phyloP scores from a whole-genome alignment of 1,140 invertebrate species.

The Delia radicum region DNA sequence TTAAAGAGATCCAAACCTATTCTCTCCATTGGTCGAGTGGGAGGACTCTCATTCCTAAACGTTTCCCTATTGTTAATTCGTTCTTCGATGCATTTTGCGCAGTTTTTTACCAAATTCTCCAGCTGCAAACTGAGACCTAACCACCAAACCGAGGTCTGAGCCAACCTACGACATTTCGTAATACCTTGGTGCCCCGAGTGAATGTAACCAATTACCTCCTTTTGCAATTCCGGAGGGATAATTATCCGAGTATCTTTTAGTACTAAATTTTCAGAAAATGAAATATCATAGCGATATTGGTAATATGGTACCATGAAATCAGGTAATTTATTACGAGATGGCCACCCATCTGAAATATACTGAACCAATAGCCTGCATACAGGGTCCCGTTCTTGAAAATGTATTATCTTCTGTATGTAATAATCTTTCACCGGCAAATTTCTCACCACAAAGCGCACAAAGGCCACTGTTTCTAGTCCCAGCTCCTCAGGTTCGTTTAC shows the following conservation, averaged over 20 bases:
- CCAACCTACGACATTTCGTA: constrained; percentile 33
- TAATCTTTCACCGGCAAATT: background rate
- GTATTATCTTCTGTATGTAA: background rate
- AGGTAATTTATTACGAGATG: background rate
- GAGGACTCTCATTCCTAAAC: constrained; percentile 26
- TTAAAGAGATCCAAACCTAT: constrained; percentile 41
- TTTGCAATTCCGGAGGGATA: constrained; percentile 28
- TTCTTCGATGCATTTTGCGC: background rate
- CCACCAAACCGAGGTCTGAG: constrained; percentile 36
- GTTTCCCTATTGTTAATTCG: too few relatives aligned
- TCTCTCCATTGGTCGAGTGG: constrained; percentile 37
- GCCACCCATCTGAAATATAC: constrained; percentile 27
- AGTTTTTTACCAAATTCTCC: background rate
- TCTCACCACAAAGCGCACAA: background rate
- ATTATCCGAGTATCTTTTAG: constrained; percentile 32
- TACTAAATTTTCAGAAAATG: background rate
- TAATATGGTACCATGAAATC: constrained; percentile 30
- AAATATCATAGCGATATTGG: constrained; percentile 16
- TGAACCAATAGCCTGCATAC: constrained; percentile 28
- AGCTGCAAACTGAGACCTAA: constrained; percentile 34
- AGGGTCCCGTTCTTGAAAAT: background rate
- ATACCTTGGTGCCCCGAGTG: constrained; percentile 30
- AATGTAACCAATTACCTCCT: background rate
- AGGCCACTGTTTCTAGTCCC: background rate
- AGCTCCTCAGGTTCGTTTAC: constrained; percentile 19